phyloP scores from a whole-genome alignment of 2,113 vertebrate genomes.

The Actenoides lindsayi region DNA sequence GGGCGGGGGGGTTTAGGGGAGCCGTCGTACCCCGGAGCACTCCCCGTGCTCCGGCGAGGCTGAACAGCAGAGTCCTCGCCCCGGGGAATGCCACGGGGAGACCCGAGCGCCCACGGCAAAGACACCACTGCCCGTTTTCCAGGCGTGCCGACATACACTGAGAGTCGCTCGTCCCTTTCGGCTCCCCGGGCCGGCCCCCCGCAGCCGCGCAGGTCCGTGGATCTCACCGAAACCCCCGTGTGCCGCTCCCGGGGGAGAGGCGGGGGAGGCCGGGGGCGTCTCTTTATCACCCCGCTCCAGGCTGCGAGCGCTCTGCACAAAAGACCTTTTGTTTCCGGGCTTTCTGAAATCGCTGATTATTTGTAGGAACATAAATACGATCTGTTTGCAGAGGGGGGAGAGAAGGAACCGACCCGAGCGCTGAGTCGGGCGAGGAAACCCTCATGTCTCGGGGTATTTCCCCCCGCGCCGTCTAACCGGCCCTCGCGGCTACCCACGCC shows the following conservation, averaged over 20 bases:
- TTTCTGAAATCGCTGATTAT: slow-evolving; percentile 31
- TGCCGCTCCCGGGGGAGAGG: neutral
- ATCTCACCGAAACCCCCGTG: neutral
- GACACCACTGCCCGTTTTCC: neutral
- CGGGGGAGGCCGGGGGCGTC: neutral
- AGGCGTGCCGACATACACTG: neutral
- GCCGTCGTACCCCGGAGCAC: neutral
- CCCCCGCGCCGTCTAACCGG: neutral
- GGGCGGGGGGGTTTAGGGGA: too few relatives aligned
- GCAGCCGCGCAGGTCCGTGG: neutral
- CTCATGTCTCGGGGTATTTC: neutral
- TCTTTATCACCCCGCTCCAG: neutral
- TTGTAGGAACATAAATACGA: neutral
- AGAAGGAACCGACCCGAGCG: neutral
- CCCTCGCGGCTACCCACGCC: neutral
- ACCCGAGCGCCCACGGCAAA: neutral
- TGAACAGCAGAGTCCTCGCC: neutral
- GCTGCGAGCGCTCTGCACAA: neutral
- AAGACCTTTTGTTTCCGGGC: slow-evolving; percentile 58
- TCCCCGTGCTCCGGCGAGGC: too few relatives aligned
- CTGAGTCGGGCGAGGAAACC: neutral
- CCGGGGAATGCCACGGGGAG: neutral
- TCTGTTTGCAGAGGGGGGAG: neutral
- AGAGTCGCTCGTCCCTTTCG: neutral
- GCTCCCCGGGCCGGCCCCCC: neutral